Percentiles rank a stretch among this genome's conserved stretches.
Conservation (phyloP, 2,888 invertebrate genomes). For the Meganola albula region DNA sequence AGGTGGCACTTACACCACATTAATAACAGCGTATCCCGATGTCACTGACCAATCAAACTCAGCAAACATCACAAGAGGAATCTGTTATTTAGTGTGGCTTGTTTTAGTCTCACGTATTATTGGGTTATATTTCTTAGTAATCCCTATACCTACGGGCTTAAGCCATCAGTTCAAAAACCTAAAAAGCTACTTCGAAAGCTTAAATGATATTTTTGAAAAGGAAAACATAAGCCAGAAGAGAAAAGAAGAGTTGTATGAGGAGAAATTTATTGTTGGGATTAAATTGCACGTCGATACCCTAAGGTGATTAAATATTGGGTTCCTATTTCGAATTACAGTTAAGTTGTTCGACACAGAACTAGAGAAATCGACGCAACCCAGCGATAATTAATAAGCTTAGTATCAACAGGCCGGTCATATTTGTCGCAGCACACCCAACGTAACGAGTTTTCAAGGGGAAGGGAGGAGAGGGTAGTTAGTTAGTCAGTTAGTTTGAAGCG, state of each 20-base stretch:
- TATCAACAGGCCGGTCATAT: no score
- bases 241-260: slow-evolving; percentile 40
- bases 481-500: no score
- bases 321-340: no score
- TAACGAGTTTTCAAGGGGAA: no score
- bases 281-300: slow-evolving; percentile 42
- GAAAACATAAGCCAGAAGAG: slow-evolving; percentile 27
- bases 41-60: slow-evolving; percentile 28
- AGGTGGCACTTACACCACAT: slow-evolving; percentile 35
- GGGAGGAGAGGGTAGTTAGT: no score
- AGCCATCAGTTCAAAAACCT: slow-evolving; percentile 45
- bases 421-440: no score
- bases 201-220: slow-evolving; percentile 36
- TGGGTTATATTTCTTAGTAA: slow-evolving; percentile 27
- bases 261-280: slow-evolving; percentile 42
- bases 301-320: slow-evolving; percentile 41
- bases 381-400: no score
- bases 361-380: no score
- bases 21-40: slow-evolving; percentile 39
- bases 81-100: slow-evolving; percentile 33
- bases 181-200: slow-evolving; percentile 41
- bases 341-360: no score
- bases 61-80: slow-evolving; percentile 23
- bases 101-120: slow-evolving; percentile 26
- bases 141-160: slow-evolving; percentile 28